Evolutionary conservation across 2,797 vertebrate genomes (phyloP).

Genomic region (Helostoma temminkii): DNA sequence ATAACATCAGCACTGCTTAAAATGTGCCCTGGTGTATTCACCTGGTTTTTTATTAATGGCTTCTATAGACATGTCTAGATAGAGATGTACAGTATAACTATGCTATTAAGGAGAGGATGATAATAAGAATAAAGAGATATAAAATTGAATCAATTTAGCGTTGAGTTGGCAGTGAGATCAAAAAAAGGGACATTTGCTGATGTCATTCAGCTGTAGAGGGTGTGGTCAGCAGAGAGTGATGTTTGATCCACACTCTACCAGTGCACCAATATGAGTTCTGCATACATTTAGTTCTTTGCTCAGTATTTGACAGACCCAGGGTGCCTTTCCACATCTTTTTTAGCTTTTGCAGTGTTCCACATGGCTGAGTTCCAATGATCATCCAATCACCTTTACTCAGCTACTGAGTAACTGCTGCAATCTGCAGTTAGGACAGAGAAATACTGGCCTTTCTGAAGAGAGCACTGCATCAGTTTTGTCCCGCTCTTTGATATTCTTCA

Average conservation of each 20-base stretch:
- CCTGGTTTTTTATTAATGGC: not conserved
- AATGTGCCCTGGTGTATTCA: constrained; percentile 10
- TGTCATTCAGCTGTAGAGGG: not conserved
- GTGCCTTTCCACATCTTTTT: constrained; percentile 25
- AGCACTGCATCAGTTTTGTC: constrained; percentile 23
- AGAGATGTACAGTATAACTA: constrained; percentile 27
- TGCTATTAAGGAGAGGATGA: constrained; percentile 11
- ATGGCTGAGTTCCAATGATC: constrained; percentile 49
- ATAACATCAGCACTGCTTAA: constrained; percentile 21
- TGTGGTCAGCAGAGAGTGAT: constrained; percentile 22
- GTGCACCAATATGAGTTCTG: constrained; percentile 22
- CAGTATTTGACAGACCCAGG: constrained; percentile 9
- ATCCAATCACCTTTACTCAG: constrained; percentile 19
- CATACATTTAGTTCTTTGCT: constrained; percentile 39
- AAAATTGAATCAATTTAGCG: not conserved
- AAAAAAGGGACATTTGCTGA: constrained; percentile 8
- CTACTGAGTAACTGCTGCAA: constrained; percentile 43
- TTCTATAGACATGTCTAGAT: not conserved
- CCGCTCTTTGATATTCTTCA: constrained; percentile 29
- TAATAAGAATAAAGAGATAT: constrained; percentile 7
- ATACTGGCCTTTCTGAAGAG: constrained; percentile 24
- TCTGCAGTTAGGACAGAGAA: constrained; percentile 34
- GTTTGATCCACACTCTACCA: constrained; percentile 2
- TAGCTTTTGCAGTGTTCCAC: constrained; percentile 47
- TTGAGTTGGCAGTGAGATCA: constrained; percentile 6